Evolutionary conservation across 2,888 invertebrate species (phyloP).

Genomic region (Archaeoteleia sp.): DNA sequence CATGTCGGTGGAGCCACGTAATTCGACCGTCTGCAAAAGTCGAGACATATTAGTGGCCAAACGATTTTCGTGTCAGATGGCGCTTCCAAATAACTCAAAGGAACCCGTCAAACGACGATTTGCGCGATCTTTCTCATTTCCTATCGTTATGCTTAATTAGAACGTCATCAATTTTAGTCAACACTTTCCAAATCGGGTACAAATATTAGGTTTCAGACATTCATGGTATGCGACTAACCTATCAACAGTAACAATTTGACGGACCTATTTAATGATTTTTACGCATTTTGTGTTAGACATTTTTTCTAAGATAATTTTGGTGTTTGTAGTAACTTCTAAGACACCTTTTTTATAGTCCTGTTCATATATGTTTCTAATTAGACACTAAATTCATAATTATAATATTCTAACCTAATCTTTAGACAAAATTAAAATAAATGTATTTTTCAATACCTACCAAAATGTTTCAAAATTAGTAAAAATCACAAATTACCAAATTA

Average conservation of each 20-base stretch:
- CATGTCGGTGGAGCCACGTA: conserved; percentile 26
- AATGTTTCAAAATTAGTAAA: too few relatives aligned
- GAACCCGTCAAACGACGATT: too few relatives aligned
- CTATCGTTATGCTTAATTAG: conserved; percentile 31
- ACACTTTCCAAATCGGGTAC: conserved; percentile 16
- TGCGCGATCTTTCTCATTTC: conserved; percentile 16
- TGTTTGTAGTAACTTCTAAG: too few relatives aligned
- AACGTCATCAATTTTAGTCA: conserved; percentile 25
- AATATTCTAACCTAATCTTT: too few relatives aligned
- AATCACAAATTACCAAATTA: too few relatives aligned
- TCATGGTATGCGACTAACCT: conserved; percentile 6
- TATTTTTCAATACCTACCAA: too few relatives aligned
- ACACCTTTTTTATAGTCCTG: too few relatives aligned
- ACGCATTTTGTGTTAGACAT: too few relatives aligned
- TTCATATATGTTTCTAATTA: too few relatives aligned
- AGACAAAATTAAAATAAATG: too few relatives aligned
- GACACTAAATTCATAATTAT: too few relatives aligned
- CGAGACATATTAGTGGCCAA: conserved; percentile 22
- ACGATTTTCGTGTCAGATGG: conserved; percentile 21
- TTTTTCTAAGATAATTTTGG: too few relatives aligned
- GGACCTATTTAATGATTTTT: conserved; percentile 31
- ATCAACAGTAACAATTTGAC: background rate
- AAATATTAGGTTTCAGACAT: conserved; percentile 2
- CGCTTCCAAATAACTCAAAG: conserved; percentile 8
- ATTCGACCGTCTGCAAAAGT: conserved; percentile 35